These are phyloP conservation scores for Mus caroli DNA, from an alignment of 2,797 vertebrate species.

Conservation along the genomic window DNA sequence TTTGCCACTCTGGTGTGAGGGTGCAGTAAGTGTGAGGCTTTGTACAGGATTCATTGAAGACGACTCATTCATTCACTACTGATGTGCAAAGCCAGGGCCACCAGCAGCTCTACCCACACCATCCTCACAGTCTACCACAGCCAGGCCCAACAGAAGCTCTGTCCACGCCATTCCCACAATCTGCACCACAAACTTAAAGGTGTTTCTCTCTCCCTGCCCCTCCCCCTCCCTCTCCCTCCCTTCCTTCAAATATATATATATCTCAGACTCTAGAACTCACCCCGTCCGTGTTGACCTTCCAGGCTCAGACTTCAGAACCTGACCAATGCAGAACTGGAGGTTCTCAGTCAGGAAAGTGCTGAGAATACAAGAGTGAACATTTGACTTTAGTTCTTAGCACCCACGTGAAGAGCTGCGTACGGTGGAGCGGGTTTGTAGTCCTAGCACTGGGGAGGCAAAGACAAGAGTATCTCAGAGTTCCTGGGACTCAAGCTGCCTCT, in stretches of 20 bases:
- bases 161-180: not conserved
- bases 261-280: not conserved
- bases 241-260: too few relatives aligned
- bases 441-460: not conserved
- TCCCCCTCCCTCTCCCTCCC: too few relatives aligned
- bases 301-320: not conserved
- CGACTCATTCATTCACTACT: slow-evolving; percentile 58
- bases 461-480: too few relatives aligned
- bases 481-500: too few relatives aligned
- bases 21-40: not conserved
- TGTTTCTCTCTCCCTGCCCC: too few relatives aligned
- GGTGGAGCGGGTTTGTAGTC: not conserved
- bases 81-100: not conserved
- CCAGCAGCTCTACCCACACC: not conserved
- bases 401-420: not conserved
- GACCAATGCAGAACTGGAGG: accelerated
- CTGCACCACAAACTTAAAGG: not conserved
- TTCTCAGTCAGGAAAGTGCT: not conserved
- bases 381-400: not conserved
- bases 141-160: not conserved
- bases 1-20: slow-evolving; percentile 2
- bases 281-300: not conserved
- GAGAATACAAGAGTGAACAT: not conserved
- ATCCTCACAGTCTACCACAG: not conserved
- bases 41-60: slow-evolving; percentile 31